Conservation (phyloP, 37 sponge, comb jelly and placozoan genomes). For the Ianthella basta region DNA sequence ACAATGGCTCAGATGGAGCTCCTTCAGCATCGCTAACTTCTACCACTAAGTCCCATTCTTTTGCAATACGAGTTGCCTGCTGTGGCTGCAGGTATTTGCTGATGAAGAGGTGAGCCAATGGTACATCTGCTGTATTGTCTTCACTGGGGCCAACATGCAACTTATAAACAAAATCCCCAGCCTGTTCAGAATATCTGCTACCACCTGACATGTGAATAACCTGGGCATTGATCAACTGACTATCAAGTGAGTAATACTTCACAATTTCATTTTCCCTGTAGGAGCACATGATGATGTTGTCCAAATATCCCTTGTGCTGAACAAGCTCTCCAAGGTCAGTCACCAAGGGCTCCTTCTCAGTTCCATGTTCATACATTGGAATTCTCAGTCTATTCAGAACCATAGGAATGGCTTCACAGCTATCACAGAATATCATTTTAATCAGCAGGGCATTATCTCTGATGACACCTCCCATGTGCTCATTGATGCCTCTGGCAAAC, state of each 20-base stretch:
- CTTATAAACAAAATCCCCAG: not conserved
- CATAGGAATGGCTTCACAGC: not conserved
- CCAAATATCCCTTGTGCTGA: not conserved
- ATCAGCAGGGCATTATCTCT: constrained; percentile 6
- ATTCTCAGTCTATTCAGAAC: not conserved
- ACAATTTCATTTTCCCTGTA: constrained; percentile 4
- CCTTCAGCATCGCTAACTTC: not conserved
- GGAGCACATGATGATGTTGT: constrained; percentile 3
- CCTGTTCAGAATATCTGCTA: too few species aligned
- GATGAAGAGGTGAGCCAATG: not conserved
- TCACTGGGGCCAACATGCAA: not conserved
- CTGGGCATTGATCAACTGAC: constrained; percentile 10
- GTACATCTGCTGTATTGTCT: not conserved
- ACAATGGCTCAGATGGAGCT: not conserved
- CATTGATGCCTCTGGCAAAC: not conserved
- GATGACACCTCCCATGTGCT: not conserved
- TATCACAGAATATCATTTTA: not conserved
- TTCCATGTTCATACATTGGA: constrained; percentile 14
- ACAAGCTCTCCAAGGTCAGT: not conserved
- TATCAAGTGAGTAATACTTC: not conserved
- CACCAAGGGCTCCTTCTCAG: not conserved
- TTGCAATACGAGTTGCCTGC: not conserved
- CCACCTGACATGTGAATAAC: not conserved
- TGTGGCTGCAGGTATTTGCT: not conserved
- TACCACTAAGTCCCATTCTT: not conserved